Percentiles rank a stretch among this genome's conserved stretches.
Conservation (phyloP, 2,888 invertebrate genomes). For the Caradrina clavipalpis region DNA sequence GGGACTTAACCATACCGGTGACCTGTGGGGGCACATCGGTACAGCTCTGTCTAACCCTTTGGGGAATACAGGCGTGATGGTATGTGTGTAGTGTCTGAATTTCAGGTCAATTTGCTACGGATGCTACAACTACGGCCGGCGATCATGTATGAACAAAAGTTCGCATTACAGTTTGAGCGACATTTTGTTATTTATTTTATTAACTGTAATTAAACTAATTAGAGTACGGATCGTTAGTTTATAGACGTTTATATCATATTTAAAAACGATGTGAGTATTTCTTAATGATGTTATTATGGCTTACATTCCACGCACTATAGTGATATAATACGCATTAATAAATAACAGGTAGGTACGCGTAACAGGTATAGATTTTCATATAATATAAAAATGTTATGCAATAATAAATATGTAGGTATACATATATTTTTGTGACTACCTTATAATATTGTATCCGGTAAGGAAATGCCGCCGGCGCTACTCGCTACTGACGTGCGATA, state of each 20-base stretch:
- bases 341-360: not conserved
- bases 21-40: too few species aligned
- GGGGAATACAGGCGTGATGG: too few species aligned
- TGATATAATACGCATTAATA: conserved; percentile 35
- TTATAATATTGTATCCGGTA: conserved; percentile 10
- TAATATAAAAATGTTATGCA: conserved; percentile 39
- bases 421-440: not conserved
- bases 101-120: conserved; percentile 59
- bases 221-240: conserved; percentile 11
- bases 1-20: too few species aligned
- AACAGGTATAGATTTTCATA: conserved; percentile 13
- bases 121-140: conserved; percentile 18
- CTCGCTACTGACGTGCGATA: conserved; percentile 5
- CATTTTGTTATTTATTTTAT: conserved; percentile 6
- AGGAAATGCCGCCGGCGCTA: conserved; percentile 9
- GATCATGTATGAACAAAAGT: conserved; percentile 6
- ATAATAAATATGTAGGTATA: conserved; percentile 24
- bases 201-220: conserved; percentile 46
- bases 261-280: conserved; percentile 38
- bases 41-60: too few species aligned
- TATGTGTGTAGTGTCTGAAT: conserved; percentile 51
- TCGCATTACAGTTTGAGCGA: conserved; percentile 12
- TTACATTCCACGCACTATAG: conserved; percentile 15
- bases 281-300: conserved; percentile 43
- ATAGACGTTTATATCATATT: conserved; percentile 39